Conservation (phyloP, 1,140 invertebrate species). For the Zaprionus nigranus region DNA sequence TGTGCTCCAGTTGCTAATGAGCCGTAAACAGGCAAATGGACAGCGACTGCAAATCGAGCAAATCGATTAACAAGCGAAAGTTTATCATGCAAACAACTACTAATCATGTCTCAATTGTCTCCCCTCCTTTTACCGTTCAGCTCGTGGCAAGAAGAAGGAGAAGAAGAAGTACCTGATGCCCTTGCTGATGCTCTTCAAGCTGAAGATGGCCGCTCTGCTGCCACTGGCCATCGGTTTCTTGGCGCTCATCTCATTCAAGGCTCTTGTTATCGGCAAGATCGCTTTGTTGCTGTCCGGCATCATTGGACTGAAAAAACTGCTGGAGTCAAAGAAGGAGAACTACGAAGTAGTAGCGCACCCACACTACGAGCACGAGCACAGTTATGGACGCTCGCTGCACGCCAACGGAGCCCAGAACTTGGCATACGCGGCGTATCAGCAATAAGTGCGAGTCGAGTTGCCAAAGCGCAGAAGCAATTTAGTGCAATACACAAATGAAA, state of each 20-base stretch:
- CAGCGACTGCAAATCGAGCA: slow-evolving; percentile 11
- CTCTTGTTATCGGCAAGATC: slow-evolving; percentile 91
- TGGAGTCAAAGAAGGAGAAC: slow-evolving; percentile 88
- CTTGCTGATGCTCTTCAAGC: slow-evolving; percentile 89
- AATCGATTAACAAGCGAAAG: slow-evolving; percentile 62
- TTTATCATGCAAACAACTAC: slow-evolving; percentile 51
- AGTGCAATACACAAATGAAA: slow-evolving; percentile 74
- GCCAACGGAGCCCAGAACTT: slow-evolving; percentile 86
- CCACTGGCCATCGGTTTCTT: slow-evolving; percentile 91
- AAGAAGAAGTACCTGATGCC: slow-evolving; percentile 90
- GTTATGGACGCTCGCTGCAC: slow-evolving; percentile 86
- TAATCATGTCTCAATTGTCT: slow-evolving; percentile 30
- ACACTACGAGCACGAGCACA: slow-evolving; percentile 87
- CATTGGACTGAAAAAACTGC: slow-evolving; percentile 91
- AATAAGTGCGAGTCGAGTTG: slow-evolving; percentile 53
- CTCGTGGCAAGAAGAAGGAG: slow-evolving; percentile 90
- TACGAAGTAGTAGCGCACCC: slow-evolving; percentile 91
- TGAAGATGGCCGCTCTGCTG: slow-evolving; percentile 91
- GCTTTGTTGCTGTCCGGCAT: slow-evolving; percentile 90
- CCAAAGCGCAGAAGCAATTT: slow-evolving; percentile 58
- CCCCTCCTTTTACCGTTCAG: slow-evolving; percentile 72
- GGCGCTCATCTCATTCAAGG: slow-evolving; percentile 92
- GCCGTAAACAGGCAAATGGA: slow-evolving; percentile 41
- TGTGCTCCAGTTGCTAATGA: slow-evolving; percentile 78
- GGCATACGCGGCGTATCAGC: slow-evolving; percentile 87